phyloP scores from a whole-genome alignment of 2,113 vertebrate genomes.

The Apteryx mantelli region DNA sequence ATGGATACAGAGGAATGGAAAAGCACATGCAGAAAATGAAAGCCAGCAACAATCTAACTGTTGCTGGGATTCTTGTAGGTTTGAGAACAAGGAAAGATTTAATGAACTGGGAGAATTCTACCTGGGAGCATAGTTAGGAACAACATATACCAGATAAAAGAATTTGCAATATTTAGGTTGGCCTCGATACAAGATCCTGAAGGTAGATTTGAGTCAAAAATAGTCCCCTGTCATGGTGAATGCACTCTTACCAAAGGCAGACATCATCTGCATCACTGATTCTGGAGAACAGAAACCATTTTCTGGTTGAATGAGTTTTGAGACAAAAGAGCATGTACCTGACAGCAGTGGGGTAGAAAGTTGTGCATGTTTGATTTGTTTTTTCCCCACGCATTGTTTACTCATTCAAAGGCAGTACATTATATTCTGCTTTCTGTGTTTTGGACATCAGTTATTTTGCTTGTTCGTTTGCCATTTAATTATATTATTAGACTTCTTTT shows the following conservation, averaged over 20 bases:
- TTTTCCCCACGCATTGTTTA: neutral
- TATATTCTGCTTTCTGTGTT: neutral
- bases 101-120: neutral
- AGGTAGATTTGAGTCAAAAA: neutral
- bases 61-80: neutral
- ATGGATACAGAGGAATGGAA: neutral
- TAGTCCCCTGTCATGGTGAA: neutral
- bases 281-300: constrained; percentile 20
- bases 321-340: neutral
- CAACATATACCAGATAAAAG: neutral
- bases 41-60: neutral
- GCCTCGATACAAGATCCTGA: neutral
- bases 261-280: constrained; percentile 39
- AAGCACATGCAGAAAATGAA: neutral
- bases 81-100: neutral
- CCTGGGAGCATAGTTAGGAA: neutral
- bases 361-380: neutral
- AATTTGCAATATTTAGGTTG: neutral
- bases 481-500: neutral
- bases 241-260: neutral
- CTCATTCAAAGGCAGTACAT: neutral
- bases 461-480: neutral
- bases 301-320: constrained; percentile 44
- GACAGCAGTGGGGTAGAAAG: neutral
- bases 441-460: neutral